Evolutionary conservation across 2,888 invertebrate genomes (phyloP).

Genomic region (Incurvaria masculella): DNA sequence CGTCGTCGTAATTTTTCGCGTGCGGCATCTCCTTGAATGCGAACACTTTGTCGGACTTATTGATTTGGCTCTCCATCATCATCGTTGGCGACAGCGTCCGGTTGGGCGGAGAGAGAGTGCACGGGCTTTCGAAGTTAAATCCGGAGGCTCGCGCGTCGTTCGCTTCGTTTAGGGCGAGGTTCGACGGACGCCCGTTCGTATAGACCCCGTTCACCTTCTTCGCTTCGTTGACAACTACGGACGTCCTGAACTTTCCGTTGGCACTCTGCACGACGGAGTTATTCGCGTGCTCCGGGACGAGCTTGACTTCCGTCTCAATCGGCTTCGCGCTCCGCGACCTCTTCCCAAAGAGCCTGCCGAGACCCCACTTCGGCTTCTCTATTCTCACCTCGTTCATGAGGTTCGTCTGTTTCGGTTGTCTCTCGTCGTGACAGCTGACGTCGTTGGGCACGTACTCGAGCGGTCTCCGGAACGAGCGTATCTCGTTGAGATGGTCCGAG

Average conservation of each 20-base stretch:
- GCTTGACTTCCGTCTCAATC: conserved; percentile 56
- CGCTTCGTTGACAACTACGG: background rate
- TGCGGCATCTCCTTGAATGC: conserved; percentile 40
- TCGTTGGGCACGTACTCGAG: conserved; percentile 71
- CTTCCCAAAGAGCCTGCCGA: conserved; percentile 41
- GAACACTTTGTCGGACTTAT: conserved; percentile 36
- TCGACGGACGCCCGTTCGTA: conserved; percentile 28
- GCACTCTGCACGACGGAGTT: conserved; percentile 20
- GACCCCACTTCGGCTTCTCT: conserved; percentile 42
- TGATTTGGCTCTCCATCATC: conserved; percentile 35
- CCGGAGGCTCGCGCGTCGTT: conserved; percentile 12
- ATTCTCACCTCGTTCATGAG: conserved; percentile 34
- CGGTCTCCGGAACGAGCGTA: conserved; percentile 40
- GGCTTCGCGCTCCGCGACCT: conserved; percentile 27
- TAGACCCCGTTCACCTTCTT: conserved; percentile 3
- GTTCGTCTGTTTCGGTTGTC: conserved; percentile 44
- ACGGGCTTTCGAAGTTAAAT: conserved; percentile 38
- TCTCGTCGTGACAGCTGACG: conserved; percentile 46
- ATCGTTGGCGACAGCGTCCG: conserved; percentile 44
- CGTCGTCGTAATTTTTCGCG: conserved; percentile 25
- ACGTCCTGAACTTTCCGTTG: conserved; percentile 8
- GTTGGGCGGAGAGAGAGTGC: conserved; percentile 46
- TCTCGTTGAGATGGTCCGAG: conserved; percentile 31
- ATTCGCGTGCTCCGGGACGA: conserved; percentile 30
- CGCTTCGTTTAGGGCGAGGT: conserved; percentile 32